Evolutionary conservation across 2,113 vertebrate species (phyloP).

Genomic region (Macaca nemestrina): DNA sequence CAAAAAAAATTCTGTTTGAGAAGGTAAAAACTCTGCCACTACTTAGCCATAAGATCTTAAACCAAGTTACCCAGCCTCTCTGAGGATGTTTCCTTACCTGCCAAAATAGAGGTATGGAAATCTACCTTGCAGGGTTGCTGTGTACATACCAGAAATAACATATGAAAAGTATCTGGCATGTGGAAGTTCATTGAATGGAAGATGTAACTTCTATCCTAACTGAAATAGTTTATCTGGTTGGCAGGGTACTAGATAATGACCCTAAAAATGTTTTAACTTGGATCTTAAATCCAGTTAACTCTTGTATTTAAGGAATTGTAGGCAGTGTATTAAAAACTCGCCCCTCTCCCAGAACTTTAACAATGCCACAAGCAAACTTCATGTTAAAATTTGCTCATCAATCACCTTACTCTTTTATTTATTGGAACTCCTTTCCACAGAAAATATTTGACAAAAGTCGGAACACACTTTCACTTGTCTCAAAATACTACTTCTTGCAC

Average conservation of each 20-base stretch:
- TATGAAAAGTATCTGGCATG: background rate
- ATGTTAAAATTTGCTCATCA: background rate
- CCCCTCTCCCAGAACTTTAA: background rate
- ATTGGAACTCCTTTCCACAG: background rate
- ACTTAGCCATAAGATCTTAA: background rate
- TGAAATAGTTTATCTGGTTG: background rate
- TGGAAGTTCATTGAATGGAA: conserved; percentile 5
- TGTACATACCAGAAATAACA: background rate
- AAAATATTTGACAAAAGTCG: background rate
- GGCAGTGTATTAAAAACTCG: background rate
- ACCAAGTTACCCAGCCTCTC: background rate
- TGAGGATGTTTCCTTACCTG: background rate
- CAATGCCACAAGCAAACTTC: conserved; percentile 35
- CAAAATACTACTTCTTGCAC: background rate
- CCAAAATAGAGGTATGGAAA: background rate
- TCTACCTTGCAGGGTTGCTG: background rate
- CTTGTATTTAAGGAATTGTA: background rate
- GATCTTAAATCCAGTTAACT: background rate
- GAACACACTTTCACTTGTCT: background rate
- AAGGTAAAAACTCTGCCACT: conserved; percentile 12
- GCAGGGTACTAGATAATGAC: background rate
- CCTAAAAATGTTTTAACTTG: conserved; percentile 7
- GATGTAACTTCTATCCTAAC: background rate
- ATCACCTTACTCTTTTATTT: background rate
- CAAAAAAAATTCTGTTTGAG: conserved; percentile 10